A percentile compares a stretch with the other conserved stretches of the same genome.
Conservation (phyloP, 2,888 invertebrate genomes). For the Macrosiphum euphorbiae region DNA sequence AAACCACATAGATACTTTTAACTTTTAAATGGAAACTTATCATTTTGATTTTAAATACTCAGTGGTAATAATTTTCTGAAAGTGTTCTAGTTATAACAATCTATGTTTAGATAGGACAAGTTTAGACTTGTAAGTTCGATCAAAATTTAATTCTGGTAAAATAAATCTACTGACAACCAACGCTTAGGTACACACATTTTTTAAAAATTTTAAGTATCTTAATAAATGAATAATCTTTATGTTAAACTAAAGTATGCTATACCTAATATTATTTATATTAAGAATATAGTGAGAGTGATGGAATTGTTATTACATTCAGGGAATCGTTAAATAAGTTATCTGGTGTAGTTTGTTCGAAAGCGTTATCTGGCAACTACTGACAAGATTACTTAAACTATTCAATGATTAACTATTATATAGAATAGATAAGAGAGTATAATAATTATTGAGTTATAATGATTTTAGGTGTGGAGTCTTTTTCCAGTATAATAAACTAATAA, state of each 20-base stretch:
- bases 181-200: background rate
- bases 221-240: background rate
- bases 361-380: background rate
- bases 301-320: background rate
- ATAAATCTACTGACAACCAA: background rate
- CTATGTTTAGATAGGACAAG: background rate
- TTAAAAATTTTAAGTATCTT: background rate
- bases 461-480: background rate
- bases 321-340: background rate
- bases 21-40: background rate
- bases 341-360: background rate
- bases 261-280: background rate
- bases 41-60: background rate
- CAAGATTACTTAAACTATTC: background rate
- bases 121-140: background rate
- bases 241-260: background rate
- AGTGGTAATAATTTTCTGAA: background rate
- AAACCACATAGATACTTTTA: background rate
- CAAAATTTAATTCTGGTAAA: background rate
- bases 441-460: background rate
- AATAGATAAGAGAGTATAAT: background rate
- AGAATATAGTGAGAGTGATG: background rate
- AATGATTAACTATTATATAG: background rate
- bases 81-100: background rate
- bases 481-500: no score